Base-by-base conservation (phyloP, 2,888 invertebrate species). In the Branchellion lobata region DNA sequence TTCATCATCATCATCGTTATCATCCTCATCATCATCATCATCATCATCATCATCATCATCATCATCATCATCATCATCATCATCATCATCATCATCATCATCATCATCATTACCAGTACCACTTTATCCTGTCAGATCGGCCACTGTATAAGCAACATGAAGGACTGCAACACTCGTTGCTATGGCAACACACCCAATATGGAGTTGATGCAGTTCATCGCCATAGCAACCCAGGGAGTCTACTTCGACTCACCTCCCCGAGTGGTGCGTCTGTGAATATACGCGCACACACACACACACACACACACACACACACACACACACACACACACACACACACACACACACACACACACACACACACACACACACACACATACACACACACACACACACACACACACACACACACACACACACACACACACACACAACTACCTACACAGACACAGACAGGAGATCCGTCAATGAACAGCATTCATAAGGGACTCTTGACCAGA, bases 191-290 rank as follows among this genome's bases (percentile, higher is more conserved):
- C 93, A 27, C 91, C 92, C 29, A 92, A 92, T 86, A 90, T 90
- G 72, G 93, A 93, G 85, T 88, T 93, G 79, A 90, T 93, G 88
- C 90, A 91, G 85, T 93, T 93, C 86, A 90, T 93, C 83, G 90
- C 93, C 57, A 90, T 90, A 80, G 92, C 93, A 29, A 93, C 93
- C 3, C 90, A 92, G 85, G 93, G 93, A 80, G 90, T 91, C 80
- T 92, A 91, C 86, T 89, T 92, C 85, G 89, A 90, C 77, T 8
- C 51, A 21, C 61, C 79, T n/a, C 82, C 82, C 72, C 29, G 73
- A 73, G 31, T 73, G 71, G 80, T 80, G 21, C n/a, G 71, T 36
- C 53, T 18, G n/a, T n/a, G 21, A 5, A 65, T n/a, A 65, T 8
- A 29, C 65, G 21, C 29, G 21, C 65, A 65, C n/a, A 65, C 65